These are phyloP conservation scores for Seladonia tumulorum DNA, from an alignment of 2,888 invertebrate genomes.

Conservation along the genomic window DNA sequence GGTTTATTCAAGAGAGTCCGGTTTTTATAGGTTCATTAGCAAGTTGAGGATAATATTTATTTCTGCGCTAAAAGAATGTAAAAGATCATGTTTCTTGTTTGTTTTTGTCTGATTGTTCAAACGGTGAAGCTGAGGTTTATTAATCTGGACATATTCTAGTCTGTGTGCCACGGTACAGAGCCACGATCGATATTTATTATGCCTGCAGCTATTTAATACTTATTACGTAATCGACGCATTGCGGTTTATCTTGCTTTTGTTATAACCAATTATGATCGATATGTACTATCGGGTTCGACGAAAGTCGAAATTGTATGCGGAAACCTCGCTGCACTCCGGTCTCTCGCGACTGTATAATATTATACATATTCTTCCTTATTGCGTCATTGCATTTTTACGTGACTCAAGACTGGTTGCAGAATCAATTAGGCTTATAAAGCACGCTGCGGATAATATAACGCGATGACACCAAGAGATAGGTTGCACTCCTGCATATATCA, in stretches of 20 bases:
- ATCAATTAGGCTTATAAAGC: not conserved
- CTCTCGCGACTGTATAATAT: not conserved
- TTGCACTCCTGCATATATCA: not conserved
- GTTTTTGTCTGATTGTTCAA: not conserved
- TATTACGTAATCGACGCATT: conserved; percentile 28
- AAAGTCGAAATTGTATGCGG: not conserved
- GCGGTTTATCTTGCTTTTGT: conserved; percentile 32
- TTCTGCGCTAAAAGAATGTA: not conserved
- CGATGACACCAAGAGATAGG: conserved; percentile 1
- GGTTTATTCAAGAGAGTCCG: not conserved
- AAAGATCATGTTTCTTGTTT: not conserved
- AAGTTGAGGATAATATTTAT: not conserved
- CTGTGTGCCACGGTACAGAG: not conserved
- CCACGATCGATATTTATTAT: conserved; percentile 28
- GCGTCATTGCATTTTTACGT: conserved; percentile 19
- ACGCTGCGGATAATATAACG: not conserved
- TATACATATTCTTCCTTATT: not conserved
- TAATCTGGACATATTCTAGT: not conserved
- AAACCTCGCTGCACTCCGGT: not conserved
- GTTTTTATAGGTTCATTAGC: not conserved
- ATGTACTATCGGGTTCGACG: not conserved
- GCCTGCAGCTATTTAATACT: conserved; percentile 30
- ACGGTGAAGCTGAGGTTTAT: not conserved
- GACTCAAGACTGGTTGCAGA: not conserved
- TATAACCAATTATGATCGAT: not conserved